These are phyloP conservation scores for Momotus momota DNA, from an alignment of 2,797 vertebrate species.

Conservation along the genomic window DNA sequence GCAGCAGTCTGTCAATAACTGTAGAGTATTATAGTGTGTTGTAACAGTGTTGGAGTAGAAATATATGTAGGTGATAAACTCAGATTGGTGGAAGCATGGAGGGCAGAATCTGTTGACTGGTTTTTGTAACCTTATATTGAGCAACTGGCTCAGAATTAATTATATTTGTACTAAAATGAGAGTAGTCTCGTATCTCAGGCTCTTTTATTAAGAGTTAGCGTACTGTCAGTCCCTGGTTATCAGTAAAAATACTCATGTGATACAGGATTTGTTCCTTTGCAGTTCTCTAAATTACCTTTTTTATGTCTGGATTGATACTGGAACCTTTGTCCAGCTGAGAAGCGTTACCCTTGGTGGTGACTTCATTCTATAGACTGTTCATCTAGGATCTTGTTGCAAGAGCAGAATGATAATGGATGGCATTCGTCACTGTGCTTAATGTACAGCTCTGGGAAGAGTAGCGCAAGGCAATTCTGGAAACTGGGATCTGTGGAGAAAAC, in stretches of 20 bases:
- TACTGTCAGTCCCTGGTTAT: neutral
- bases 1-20: neutral
- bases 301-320: neutral
- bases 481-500: neutral
- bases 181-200: neutral
- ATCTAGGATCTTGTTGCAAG: neutral
- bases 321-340: neutral
- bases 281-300: neutral
- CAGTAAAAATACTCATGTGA: neutral
- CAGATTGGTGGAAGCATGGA: neutral
- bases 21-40: neutral
- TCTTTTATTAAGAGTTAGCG: neutral
- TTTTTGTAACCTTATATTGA: neutral
- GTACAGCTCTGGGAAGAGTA: neutral
- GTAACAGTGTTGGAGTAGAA: neutral
- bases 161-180: neutral
- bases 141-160: neutral
- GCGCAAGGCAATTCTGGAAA: neutral
- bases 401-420: neutral
- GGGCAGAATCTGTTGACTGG: neutral
- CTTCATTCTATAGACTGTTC: neutral
- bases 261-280: neutral
- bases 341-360: neutral
- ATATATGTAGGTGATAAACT: neutral
- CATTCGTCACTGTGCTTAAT: constrained; percentile 11